Base-by-base conservation (phyloP, 2,888 invertebrate species). In the Serrognathus titanus region DNA sequence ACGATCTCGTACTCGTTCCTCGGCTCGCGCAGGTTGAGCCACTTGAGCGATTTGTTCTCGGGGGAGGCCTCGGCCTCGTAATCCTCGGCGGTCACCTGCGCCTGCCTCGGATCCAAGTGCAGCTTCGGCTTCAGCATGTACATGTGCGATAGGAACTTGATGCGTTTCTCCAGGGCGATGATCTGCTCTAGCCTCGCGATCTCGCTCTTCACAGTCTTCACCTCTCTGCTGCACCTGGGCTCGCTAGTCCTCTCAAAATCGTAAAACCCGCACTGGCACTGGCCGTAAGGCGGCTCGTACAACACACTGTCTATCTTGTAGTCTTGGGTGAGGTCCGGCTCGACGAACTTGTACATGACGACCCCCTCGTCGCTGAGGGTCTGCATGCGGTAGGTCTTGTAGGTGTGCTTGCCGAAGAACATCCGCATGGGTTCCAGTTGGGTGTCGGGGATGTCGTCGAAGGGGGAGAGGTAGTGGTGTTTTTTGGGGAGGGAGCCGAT, bases 231-330 rank as follows among this genome's bases (percentile, higher is more conserved):
- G 48, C 24, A 12, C 48, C 46, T 20, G 37, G 8, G 35, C 16
- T 12, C 40, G 24, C 35, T 31, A n/a, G 13, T 20, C n/a, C 16
- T 11, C 13, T 13, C 20, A 11, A 13, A 56, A 10, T 48, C 46
- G n/a, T 39, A 40, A 12, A 54, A 62, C 31, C 59, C 63, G 60
- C 75, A 75, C n/a, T 59, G 64, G 57, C 75, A 75, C 4, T 67
- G 63, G 1, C 65, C 65, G 59, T 75, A 75, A 6, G 74, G 74
- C 60, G 71, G 69, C 53, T 63, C 48, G 53, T 73, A 75, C 47
- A 75, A 62, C 24, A 68, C 48, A 59, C 73, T 74, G 8, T 67
- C 48, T 2, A 68, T 13, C 4, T 56, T 41, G 37, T 51, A 52
- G 1, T 47, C 51, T 4, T 38, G 43, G 6, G 51, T 51, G 20